Evolutionary conservation across 2,113 vertebrate genomes (phyloP).

Genomic region (Riparia riparia): DNA sequence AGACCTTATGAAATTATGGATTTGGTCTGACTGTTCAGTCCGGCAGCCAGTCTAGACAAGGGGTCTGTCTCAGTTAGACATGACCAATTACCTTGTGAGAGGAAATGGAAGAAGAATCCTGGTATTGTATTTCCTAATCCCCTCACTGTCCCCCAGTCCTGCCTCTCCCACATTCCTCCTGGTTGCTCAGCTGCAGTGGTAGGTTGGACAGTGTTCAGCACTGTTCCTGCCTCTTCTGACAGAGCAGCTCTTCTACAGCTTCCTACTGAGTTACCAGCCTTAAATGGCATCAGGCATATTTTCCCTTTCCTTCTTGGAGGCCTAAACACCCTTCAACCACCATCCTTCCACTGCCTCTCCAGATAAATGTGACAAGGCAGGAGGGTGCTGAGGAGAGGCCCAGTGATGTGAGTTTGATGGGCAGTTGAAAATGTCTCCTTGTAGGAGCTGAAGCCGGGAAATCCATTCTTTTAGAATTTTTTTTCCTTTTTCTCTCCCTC

Average conservation of each 20-base stretch:
- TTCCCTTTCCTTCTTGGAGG: not conserved
- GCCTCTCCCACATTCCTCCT: constrained; percentile 11
- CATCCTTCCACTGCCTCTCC: not conserved
- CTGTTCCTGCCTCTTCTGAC: not conserved
- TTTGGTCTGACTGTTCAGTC: constrained; percentile 41
- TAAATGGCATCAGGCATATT: not conserved
- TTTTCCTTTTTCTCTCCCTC: fast-evolving
- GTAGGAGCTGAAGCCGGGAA: not conserved
- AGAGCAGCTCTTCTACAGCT: not conserved
- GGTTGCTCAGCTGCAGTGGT: constrained; percentile 12
- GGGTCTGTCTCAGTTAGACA: not conserved
- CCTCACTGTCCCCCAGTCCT: not conserved
- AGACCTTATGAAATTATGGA: constrained; percentile 51
- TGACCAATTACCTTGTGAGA: constrained; percentile 41
- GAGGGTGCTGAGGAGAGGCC: not conserved
- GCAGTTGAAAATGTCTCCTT: not conserved
- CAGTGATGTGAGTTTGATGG: not conserved
- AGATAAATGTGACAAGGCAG: not conserved
- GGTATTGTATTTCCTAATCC: constrained; percentile 53
- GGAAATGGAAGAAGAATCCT: constrained; percentile 46
- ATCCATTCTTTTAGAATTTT: not conserved
- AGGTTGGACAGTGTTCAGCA: not conserved
- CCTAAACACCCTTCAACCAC: not conserved
- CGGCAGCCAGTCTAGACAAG: not conserved
- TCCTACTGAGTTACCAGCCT: not conserved